Percentiles rank a stretch among this genome's conserved stretches.
Evolutionary conservation across 2,797 vertebrate genomes (phyloP).

Genomic region (Aselliscus stoliczkanus): DNA sequence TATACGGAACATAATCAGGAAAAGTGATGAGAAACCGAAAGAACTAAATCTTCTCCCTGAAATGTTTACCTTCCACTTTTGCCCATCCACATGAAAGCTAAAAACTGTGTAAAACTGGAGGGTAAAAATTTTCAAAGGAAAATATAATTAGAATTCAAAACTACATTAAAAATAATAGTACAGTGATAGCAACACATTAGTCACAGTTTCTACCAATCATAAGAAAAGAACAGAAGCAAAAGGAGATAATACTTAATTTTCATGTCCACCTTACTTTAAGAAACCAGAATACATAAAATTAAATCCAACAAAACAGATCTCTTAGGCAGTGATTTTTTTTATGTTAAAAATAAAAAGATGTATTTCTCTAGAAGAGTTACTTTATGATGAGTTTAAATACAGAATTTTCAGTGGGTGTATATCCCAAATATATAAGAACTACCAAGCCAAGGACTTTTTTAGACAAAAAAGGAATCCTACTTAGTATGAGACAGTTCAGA

Average conservation of each 20-base stretch:
- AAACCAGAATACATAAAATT: slow-evolving; percentile 22
- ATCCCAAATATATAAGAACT: not conserved
- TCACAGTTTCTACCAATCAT: slow-evolving; percentile 44
- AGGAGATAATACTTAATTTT: slow-evolving; percentile 50
- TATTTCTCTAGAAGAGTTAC: slow-evolving; percentile 9
- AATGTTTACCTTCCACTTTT: slow-evolving; percentile 45
- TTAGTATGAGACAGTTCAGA: not conserved
- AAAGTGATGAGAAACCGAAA: not conserved
- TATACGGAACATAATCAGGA: not conserved
- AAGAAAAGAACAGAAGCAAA: slow-evolving; percentile 49
- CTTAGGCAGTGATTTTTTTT: not conserved
- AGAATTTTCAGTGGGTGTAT: not conserved
- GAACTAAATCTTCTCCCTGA: not conserved
- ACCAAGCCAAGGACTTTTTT: not conserved
- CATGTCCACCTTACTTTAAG: slow-evolving; percentile 42
- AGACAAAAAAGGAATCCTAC: not conserved
- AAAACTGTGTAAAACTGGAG: slow-evolving; percentile 39
- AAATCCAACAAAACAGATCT: slow-evolving; percentile 16
- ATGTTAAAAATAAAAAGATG: slow-evolving; percentile 38
- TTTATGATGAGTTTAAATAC: slow-evolving; percentile 30
- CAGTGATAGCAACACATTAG: slow-evolving; percentile 43
- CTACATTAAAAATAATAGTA: slow-evolving; percentile 60
- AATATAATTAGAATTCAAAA: slow-evolving; percentile 68
- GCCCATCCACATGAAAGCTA: slow-evolving; percentile 37
- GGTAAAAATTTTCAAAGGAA: slow-evolving; percentile 63